A percentile compares a stretch with the other conserved stretches of the same genome.
Evolutionary conservation across 2,113 vertebrate species (phyloP).

Genomic region (Oreamnos americanus): DNA sequence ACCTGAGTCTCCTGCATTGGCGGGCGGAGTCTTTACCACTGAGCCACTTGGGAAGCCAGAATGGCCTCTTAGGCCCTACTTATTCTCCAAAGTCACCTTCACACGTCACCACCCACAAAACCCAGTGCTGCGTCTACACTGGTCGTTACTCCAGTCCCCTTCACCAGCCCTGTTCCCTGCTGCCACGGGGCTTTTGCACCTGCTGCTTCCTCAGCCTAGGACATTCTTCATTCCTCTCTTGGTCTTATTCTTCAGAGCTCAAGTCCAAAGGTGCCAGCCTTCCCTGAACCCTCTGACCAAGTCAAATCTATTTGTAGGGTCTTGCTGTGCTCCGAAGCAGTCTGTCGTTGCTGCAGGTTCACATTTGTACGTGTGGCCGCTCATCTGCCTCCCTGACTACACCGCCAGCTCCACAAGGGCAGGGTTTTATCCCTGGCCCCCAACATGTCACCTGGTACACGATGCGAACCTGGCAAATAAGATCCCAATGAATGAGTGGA

Average conservation of each 20-base stretch:
- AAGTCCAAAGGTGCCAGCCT: neutral
- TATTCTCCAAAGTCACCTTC: neutral
- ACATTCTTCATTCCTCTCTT: neutral
- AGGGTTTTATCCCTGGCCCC: neutral
- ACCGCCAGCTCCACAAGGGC: rapidly evolving
- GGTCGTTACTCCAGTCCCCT: neutral
- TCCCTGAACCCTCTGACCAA: neutral
- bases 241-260: neutral
- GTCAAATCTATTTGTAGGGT: neutral
- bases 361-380: rapidly evolving
- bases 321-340: neutral
- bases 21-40: neutral
- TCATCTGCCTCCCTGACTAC: neutral
- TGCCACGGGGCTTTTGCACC: neutral
- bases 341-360: rapidly evolving
- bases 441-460: neutral
- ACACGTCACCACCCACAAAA: too few species aligned
- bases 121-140: neutral
- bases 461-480: rapidly evolving
- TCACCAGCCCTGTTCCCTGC: neutral
- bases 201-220: neutral
- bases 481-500: neutral
- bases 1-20: neutral
- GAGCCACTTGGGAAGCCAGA: neutral
- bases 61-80: neutral